Evolutionary conservation across 2,888 invertebrate genomes (phyloP), one percentile per base, ranked within the genome.

Genomic region (Gortyna flavago): DNA sequence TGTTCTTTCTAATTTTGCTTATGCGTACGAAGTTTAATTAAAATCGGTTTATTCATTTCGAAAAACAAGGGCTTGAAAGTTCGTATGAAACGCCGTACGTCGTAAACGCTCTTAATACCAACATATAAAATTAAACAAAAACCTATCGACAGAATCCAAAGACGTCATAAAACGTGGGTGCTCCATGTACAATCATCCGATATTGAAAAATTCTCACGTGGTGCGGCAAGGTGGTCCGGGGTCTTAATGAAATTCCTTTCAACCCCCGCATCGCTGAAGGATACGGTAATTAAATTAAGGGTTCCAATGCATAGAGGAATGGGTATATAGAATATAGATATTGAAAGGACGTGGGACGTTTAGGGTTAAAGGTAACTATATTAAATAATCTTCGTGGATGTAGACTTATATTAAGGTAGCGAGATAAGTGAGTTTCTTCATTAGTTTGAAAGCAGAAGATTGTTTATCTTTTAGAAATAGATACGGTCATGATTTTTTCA

Each of bases 141-240:
- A 66, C 35, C 41, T 41, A 65, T 54, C 35, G 29, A 57, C 5
- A 44, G 59, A 48, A 66, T 29, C 35, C 2, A 21, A 38, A 64
- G 48, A 70, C 65, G 32, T 64, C 72, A 68, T 67, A 38, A 25
- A 61, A 71, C 69, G 66, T 73, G 64, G 75, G 59, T 25, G 64
- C 41, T 51, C 67, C 72, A 66, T 65, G 62, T 66, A 75, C 68
- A 76, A 79, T 79, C 64, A 75, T 78, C 75, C 77, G 85, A 86
- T 89, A 89, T 88, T 89, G 89, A 88, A 89, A 89, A 89, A 89
- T 89, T 89, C 89, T 88, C 88, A 88, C 87, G 89, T 85, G 85
- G 66, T 75, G 38, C 32, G 62, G 68, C 75, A 41, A 70, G 86
- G 74, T 80, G 77, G 66, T 59, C 41, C 44, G 80, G 48, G 62